Evolutionary conservation across 37 sponge, comb jelly and placozoan genomes (phyloP).

Genomic region (Halisarca cf. caerulea): DNA sequence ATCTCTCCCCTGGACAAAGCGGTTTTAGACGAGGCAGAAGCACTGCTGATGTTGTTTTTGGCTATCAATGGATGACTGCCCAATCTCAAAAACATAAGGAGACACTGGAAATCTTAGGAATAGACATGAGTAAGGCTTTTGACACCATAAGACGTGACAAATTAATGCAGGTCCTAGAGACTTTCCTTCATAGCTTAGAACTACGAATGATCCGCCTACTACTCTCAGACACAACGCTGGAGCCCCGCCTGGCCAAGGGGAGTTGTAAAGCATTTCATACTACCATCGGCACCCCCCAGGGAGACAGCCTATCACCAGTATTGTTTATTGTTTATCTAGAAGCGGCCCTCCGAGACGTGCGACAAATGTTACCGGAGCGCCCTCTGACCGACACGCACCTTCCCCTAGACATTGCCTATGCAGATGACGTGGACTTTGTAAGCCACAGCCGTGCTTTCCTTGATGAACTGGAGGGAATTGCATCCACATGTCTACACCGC

Average conservation of each 20-base stretch:
- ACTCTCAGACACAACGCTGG: slow-evolving; percentile 16
- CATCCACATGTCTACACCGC: slow-evolving; percentile 5
- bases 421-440: slow-evolving; percentile 30
- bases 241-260: neutral
- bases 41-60: slow-evolving; percentile 26
- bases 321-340: slow-evolving; percentile 27
- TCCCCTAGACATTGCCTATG: slow-evolving; percentile 26
- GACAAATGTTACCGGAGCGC: slow-evolving; percentile 3
- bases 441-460: slow-evolving; percentile 20
- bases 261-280: slow-evolving; percentile 7
- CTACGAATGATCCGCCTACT: slow-evolving; percentile 29
- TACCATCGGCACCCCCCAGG: slow-evolving; percentile 29
- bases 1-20: slow-evolving; percentile 15
- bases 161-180: slow-evolving; percentile 22
- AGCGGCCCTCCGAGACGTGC: slow-evolving; percentile 26
- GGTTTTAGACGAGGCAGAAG: slow-evolving; percentile 19
- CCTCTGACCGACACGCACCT: slow-evolving; percentile 11
- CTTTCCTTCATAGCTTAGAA: slow-evolving; percentile 13
- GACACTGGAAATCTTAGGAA: slow-evolving; percentile 20
- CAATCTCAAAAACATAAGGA: slow-evolving; percentile 8
- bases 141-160: slow-evolving; percentile 35
- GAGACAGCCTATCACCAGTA: slow-evolving; percentile 30
- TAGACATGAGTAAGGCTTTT: slow-evolving; percentile 31
- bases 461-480: slow-evolving; percentile 3
- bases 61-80: slow-evolving; percentile 14